phyloP scores from a whole-genome alignment of 2,113 vertebrate species.

The Anarrhichthys ocellatus region DNA sequence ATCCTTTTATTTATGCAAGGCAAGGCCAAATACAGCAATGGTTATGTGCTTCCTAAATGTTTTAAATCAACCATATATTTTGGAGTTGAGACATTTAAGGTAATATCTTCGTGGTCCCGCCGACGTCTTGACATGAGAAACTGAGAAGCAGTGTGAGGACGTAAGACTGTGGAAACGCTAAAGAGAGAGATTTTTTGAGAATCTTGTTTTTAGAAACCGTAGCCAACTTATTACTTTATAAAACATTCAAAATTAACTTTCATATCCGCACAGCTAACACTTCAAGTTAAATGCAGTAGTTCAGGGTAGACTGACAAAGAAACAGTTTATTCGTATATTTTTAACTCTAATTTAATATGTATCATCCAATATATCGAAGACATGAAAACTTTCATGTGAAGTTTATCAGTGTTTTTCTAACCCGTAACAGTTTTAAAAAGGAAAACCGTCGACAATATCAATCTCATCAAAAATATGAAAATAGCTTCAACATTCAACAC shows the following conservation, averaged over 20 bases:
- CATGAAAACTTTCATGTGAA: constrained; percentile 27
- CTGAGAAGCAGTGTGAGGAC: constrained; percentile 46
- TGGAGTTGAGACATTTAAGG: constrained; percentile 67
- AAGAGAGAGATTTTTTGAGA: constrained; percentile 43
- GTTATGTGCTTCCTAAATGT: constrained; percentile 64
- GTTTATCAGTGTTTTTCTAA: constrained; percentile 32
- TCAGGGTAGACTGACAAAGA: not conserved
- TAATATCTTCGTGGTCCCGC: constrained; percentile 63
- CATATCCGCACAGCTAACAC: constrained; percentile 21
- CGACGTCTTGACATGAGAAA: constrained; percentile 53
- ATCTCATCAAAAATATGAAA: constrained; percentile 21
- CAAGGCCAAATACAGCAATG: constrained; percentile 55
- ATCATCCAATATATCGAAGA: constrained; percentile 27
- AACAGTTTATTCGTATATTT: not conserved
- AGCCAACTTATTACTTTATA: constrained; percentile 47
- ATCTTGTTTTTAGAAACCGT: constrained; percentile 44
- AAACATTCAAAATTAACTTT: constrained; percentile 35
- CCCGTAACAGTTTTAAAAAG: not conserved
- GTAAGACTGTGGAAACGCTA: constrained; percentile 52
- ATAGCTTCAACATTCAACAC: not conserved
- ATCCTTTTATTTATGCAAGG: constrained; percentile 79
- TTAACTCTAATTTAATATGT: constrained; percentile 38
- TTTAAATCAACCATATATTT: constrained; percentile 73
- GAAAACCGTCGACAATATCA: constrained; percentile 3
- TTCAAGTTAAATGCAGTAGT: not conserved